Base-by-base conservation (phyloP, 2,113 vertebrate genomes). In the Cavia porcellus region DNA sequence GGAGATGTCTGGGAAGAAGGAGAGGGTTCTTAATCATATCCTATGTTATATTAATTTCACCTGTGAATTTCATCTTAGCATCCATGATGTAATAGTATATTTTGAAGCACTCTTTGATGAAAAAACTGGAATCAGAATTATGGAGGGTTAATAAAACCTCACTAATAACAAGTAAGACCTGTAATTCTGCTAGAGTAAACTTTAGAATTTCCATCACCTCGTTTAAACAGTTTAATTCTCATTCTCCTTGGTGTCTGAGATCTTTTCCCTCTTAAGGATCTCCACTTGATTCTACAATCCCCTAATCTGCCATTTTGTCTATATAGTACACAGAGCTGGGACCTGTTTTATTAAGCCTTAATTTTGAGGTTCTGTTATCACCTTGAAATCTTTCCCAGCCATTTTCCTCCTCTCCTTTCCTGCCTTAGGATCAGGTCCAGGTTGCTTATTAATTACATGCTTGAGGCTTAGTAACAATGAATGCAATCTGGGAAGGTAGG, bases 341-440 rank as follows among this genome's bases (percentile, higher is more conserved):
- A 52, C 57, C 62, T 95, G 47, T 84, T 75, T 95, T 79, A 52
- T 84, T 92, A 89, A 47, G 0, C 15, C 20, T 20, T 96, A 82
- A 93, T 81, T 89, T 47, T n/a, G 80, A 95, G 84, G 9, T 30
- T 94, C 92, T 92, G 5, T 97, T 87, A 87, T 92, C 97, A 96
- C 93, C 68, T 96, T 86, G 84, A 97, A 96, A 86, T 96, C 92
- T 94, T 92, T 95, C 64, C 75, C 61, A 95, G 17, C 5, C 64
- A 50, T 91, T 92, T 25, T 6, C n/a, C 24, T 85, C 50, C 57
- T 47, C 45, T 75, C 35, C 38, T 72, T 95, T 95, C 91, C 9
- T 61, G 42, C 61, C 68, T 70, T 35, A 84, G 81, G 20, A 93
- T 42, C 11, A 7, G 74, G 66, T 81, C 92, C 47, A 89, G 77